Evolutionary conservation across 2,888 invertebrate genomes (phyloP), one percentile per base, ranked within the genome.

Genomic region (Ctenicera cuprea): DNA sequence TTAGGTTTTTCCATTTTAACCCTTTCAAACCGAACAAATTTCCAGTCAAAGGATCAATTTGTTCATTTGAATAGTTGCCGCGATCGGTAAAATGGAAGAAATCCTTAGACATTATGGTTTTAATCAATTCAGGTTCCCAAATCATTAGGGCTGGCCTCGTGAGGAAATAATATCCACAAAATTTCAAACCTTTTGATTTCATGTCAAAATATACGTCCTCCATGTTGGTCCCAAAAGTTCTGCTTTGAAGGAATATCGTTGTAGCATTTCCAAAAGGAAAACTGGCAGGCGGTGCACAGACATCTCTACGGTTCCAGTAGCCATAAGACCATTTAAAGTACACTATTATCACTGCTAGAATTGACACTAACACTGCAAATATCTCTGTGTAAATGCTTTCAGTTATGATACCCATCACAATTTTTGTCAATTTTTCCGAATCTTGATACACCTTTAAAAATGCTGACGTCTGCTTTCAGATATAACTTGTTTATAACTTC

Each of bases 1-100:
- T 87, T 22, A 92, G 82, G 14, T 85, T 87, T 78, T 88, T 91
- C 93, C 93, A 93, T 16, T 88, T 85, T 9, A 87, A 84, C 0
- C 89, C 90, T 45, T 86, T 86, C 41, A 89, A 80, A 73, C 88
- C 85, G 77, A 92, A 90, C 0, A 92, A 81, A 80, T 90, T 89
- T 0, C 86, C 89, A 0, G 90, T 88, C 22, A 91, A 73, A 0
- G 89, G 90, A 81, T 92, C 91, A 0, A 88, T 87, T 4, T 88
- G 83, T 45, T 90, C 90, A 62, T 91, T 90, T 3, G 83, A 86
- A 78, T 89, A 89, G 20, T 89, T 84, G 0, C 90, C 91, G 52
- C 91, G 84, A 71, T 88, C 87, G 3, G 84, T 83, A 77, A 88
- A 88, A 75, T 87, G 84, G 1, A 88, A 80, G 80, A 91, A 92